phyloP scores from a whole-genome alignment of 1,140 invertebrate species.

The Halotydeus destructor region DNA sequence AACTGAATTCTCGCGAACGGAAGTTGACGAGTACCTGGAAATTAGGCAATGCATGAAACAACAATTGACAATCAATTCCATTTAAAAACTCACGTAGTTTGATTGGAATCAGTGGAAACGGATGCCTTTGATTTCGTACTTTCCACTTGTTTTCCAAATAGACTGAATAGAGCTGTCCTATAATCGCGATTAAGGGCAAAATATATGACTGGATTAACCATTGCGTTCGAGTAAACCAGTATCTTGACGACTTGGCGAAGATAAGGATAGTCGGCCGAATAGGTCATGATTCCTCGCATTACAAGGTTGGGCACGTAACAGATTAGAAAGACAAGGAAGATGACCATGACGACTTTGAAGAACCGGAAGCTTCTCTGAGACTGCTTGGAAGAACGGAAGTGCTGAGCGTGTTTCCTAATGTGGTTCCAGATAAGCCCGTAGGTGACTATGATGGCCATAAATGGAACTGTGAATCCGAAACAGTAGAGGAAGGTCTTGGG shows the following conservation, averaged over 20 bases:
- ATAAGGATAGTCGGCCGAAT: slow-evolving; percentile 38
- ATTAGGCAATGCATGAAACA: no score
- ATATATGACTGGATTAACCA: slow-evolving; percentile 38
- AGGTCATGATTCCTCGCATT: background rate
- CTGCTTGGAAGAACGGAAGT: slow-evolving; percentile 11
- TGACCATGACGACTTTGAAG: slow-evolving; percentile 58
- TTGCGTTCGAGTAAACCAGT: slow-evolving; percentile 32
- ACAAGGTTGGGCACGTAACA: slow-evolving; percentile 67
- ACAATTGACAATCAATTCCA: no score
- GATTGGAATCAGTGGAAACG: no score
- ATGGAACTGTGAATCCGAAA: slow-evolving; percentile 56
- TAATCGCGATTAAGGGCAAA: slow-evolving; percentile 73
- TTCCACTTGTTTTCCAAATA: no score
- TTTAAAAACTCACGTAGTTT: no score
- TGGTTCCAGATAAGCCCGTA: slow-evolving; percentile 68
- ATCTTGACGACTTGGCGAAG: slow-evolving; percentile 35
- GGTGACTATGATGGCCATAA: slow-evolving; percentile 52
- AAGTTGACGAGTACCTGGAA: no score
- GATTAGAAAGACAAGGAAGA: slow-evolving; percentile 57
- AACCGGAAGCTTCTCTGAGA: slow-evolving; percentile 29
- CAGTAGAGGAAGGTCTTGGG: slow-evolving; percentile 67
- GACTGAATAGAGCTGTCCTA: slow-evolving; percentile 59
- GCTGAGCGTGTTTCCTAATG: slow-evolving; percentile 5
- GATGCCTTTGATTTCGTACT: no score
- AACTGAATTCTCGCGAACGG: no score